Evolutionary conservation across 2,888 invertebrate genomes (phyloP), one percentile per base, ranked within the genome.

Genomic region (Mythimna ferrago): DNA sequence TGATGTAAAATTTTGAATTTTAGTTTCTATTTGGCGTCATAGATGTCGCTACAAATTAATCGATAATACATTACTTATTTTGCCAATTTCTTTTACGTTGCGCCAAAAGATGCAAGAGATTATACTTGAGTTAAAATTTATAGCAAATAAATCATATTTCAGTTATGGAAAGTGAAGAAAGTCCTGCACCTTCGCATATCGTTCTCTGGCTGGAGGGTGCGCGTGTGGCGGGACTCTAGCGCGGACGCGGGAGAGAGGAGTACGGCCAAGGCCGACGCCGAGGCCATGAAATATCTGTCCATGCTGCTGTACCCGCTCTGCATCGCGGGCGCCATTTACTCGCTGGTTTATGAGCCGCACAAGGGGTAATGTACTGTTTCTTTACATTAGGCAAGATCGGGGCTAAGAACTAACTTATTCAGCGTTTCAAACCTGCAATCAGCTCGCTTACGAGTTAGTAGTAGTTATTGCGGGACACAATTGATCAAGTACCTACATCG

Each of bases 91-190:
- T 51, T 48, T 57, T 38, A 2, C 35, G 21, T 26, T 19, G 14
- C 32, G 32, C 32, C 32, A 32, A 32, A 48, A 7, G 48, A 16
- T 48, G 14, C 35, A 57, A 14, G 14, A 70, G 57, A 70, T 16
- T 26, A 26, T 1, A 19, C 19, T 58, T 35, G 26, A 6, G 16
- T 1, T 6, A 19, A 19, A 10, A 58, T n/a, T 11, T 41, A n/a
- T 21, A 14, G 6, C 11, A 14, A 67, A 35, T 67, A 14, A 21
- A n/a, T 69, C 60, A 10, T 57, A 3, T 21, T 95, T 58, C 91
- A 98, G 98, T 90, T 99, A 73, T 99, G 99, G 99, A 99, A 99
- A 95, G 98, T 99, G 60, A 98, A 98, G 81, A 99, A 99, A 92
- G 98, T 99, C 14, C 96, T 99, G 5, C 98, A 98, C 91, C 90